Conservation (phyloP, 2,113 vertebrate species). For the Suricata suricatta region DNA sequence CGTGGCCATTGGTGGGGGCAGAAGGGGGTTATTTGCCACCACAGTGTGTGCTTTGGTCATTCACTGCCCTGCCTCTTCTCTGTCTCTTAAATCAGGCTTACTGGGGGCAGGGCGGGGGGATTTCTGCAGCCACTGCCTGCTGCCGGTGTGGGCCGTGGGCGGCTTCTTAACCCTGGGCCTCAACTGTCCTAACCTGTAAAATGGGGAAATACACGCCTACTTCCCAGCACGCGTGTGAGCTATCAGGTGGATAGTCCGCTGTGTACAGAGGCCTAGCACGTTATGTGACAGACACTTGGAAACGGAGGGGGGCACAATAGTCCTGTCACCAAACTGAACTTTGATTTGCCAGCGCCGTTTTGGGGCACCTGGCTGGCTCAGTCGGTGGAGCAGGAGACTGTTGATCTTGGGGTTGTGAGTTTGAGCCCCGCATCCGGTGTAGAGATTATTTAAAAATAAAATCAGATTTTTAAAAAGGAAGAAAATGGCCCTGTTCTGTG, state of each 20-base stretch:
- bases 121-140: background rate
- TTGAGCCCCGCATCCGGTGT: background rate
- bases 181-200: background rate
- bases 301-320: no score
- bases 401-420: background rate
- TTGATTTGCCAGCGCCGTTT: background rate
- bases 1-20: background rate
- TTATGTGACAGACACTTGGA: fast-evolving
- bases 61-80: background rate
- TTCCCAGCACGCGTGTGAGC: background rate
- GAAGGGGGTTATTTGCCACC: background rate
- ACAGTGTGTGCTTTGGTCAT: no score
- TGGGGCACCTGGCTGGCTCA: background rate
- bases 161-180: background rate
- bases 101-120: no score
- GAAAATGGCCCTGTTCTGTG: background rate
- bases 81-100: background rate
- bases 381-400: no score
- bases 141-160: background rate
- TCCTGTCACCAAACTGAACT: background rate
- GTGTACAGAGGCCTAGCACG: fast-evolving
- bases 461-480: background rate
- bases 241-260: fast-evolving
- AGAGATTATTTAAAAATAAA: background rate
- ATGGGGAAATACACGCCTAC: background rate